Base-by-base conservation (phyloP, 2,888 invertebrate species). In the Dicroscelio sp. region DNA sequence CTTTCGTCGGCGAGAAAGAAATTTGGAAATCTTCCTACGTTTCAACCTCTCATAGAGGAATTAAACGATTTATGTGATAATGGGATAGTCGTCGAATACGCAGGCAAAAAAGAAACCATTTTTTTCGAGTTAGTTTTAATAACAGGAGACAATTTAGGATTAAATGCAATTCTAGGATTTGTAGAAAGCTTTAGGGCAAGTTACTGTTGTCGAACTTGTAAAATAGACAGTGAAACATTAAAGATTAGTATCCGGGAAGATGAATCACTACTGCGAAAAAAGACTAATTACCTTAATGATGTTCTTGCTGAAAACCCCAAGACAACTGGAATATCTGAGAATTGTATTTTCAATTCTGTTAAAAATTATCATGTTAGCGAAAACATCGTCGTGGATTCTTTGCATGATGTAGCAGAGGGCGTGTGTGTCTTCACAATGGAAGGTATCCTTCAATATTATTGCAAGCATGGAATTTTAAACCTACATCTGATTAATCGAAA, bases 341-440 rank as follows among this genome's bases (percentile, higher is more conserved):
- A 27, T 8, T 86, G 90, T 20, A 30, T 90, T 63, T 90, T 65
- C 10, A 83, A 92, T 58, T 33, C 63, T 52, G 83, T 87, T 27
- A 20, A 27, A 5, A 76, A 48, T 12, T 90, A 67, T 71, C 76
- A 87, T 55, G 67, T 67, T 20, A n/a, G 27, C 20, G 20, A 48
- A 14, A 48, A 48, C 20, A 48, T 48, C 20, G 48, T 48, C 20
- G 35, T 38, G 1, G 25, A 67, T 67, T 12, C 35, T 1, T 20
- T 20, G 23, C 67, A 67, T 33, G 67, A 67, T 67, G 12, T 33
- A 10, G n/a, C 35, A 23, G 67, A 67, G n/a, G 67, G 67, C 12
- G 35, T 4, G 20, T 33, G 35, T n/a, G n/a, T 35, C 10, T 67
- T 20, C 67, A 67, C 52, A n/a, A 76, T 76, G 76, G 58, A 33